These are phyloP conservation scores for Sinocyclocheilus anophthalmus DNA, from an alignment of 2,113 vertebrate species.

Conservation along the genomic window DNA sequence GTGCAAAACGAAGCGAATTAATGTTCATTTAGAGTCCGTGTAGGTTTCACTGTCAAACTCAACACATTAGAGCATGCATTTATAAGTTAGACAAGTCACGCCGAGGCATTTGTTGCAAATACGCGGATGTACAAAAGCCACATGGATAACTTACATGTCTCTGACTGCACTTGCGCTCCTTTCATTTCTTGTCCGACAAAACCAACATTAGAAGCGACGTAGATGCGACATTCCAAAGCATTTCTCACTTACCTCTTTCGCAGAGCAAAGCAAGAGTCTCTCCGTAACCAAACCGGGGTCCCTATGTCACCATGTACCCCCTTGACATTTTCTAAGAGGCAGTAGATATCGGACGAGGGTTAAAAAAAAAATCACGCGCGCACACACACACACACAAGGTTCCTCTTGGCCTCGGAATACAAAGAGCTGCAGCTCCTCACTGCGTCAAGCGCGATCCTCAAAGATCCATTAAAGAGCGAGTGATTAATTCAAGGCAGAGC, in stretches of 20 bases:
- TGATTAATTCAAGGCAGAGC: constrained; percentile 74
- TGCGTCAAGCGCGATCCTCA: constrained; percentile 81
- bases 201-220: constrained; percentile 21
- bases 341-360: constrained; percentile 51
- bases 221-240: constrained; percentile 37
- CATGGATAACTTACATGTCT: constrained; percentile 25
- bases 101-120: constrained; percentile 27
- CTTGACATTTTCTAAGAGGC: constrained; percentile 62
- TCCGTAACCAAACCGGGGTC: constrained; percentile 62
- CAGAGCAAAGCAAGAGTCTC: constrained; percentile 60
- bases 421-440: constrained; percentile 79
- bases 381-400: constrained; percentile 64
- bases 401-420: constrained; percentile 69
- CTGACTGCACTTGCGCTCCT: constrained; percentile 12
- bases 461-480: constrained; percentile 73
- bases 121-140: neutral
- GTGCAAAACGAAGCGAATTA: neutral
- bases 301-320: constrained; percentile 69
- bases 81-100: constrained; percentile 29
- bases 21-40: neutral
- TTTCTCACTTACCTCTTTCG: constrained; percentile 71
- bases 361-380: constrained; percentile 34
- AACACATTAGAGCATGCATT: neutral
- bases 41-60: constrained; percentile 6
- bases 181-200: constrained; percentile 1